Percentiles rank a stretch among this genome's conserved stretches.
phyloP scores from a whole-genome alignment of 2,113 vertebrate genomes.

The Cyanoliseus patagonus region DNA sequence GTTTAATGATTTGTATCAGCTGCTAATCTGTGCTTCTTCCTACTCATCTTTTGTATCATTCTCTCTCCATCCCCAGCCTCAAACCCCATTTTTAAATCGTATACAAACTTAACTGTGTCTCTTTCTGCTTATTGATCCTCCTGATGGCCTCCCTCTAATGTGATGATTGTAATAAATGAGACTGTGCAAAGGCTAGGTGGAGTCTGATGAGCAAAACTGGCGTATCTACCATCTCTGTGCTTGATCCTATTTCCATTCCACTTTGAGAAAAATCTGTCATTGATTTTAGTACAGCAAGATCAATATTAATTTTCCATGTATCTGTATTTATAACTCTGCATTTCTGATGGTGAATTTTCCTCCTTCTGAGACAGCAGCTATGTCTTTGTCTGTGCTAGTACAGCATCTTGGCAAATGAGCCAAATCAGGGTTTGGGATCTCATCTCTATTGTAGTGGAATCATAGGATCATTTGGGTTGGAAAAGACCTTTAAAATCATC shows the following conservation, averaged over 20 bases:
- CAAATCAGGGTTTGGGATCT: not conserved
- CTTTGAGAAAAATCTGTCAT: not conserved
- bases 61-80: not conserved
- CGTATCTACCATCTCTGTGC: not conserved
- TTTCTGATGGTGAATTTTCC: not conserved
- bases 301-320: conserved; percentile 35
- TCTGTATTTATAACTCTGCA: conserved; percentile 10
- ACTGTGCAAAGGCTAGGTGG: not conserved
- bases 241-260: not conserved
- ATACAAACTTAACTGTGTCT: not conserved
- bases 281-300: conserved; percentile 33
- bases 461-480: not conserved
- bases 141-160: not conserved
- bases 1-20: not conserved
- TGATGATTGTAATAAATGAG: conserved; percentile 25
- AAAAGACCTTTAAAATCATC: not conserved
- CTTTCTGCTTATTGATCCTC: conserved; percentile 17
- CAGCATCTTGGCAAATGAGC: not conserved
- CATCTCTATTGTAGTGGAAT: not conserved
- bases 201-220: not conserved
- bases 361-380: not conserved
- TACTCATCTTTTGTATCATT: not conserved
- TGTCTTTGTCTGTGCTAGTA: not conserved
- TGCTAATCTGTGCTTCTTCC: not conserved
- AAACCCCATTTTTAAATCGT: not conserved